A percentile compares a stretch with the other conserved stretches of the same genome.
phyloP scores from a whole-genome alignment of 2,113 vertebrate species.

The Natator depressus region DNA sequence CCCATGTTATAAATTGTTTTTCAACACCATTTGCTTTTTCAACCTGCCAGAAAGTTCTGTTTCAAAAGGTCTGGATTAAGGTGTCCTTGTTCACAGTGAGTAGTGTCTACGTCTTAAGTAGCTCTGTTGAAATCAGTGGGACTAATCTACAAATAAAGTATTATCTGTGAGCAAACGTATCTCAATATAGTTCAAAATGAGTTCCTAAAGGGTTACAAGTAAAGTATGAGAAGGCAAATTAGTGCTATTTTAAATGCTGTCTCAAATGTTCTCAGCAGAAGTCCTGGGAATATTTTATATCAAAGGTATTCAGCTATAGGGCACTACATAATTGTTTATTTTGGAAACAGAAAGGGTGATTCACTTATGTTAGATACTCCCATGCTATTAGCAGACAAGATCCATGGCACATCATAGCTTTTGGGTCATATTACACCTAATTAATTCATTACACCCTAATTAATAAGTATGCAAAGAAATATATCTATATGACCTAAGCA shows the following conservation, averaged over 20 bases:
- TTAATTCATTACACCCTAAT: conserved; percentile 59
- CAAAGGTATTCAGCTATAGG: conserved; percentile 68
- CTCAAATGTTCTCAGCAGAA: conserved; percentile 62
- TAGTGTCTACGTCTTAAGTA: background rate
- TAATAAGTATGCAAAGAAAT: conserved; percentile 55
- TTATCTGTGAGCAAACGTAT: background rate
- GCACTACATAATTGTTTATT: conserved; percentile 67
- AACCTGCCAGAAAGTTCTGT: background rate
- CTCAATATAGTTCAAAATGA: background rate
- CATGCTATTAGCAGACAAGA: conserved; percentile 44
- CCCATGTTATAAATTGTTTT: background rate
- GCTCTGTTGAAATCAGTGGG: background rate
- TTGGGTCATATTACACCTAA: conserved; percentile 60
- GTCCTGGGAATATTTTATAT: conserved; percentile 54
- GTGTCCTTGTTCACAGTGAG: background rate
- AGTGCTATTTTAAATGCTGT: conserved; percentile 43
- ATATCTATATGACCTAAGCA: conserved; percentile 29
- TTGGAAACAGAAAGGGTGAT: conserved; percentile 51
- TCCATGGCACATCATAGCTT: conserved; percentile 37
- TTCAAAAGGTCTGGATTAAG: background rate
- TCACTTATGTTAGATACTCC: conserved; percentile 62
- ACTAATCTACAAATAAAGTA: background rate
- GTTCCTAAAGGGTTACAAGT: background rate
- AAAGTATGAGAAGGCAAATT: conserved; percentile 43
- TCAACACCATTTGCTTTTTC: background rate